A percentile compares a stretch with the other conserved stretches of the same genome.
phyloP scores from a whole-genome alignment of 2,113 vertebrate species.

The Amia ocellicauda region DNA sequence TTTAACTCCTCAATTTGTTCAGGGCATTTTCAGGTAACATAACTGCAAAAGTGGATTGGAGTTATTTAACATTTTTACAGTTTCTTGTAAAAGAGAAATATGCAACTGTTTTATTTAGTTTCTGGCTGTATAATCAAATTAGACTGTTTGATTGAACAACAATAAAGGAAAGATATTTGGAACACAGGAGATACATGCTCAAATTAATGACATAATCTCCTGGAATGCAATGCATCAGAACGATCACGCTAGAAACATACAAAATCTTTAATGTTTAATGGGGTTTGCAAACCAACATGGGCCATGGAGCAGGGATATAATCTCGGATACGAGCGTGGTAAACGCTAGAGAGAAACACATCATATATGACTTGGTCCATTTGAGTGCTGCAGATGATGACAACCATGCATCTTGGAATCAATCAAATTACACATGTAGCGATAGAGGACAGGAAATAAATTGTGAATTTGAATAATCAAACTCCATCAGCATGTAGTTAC shows the following conservation, averaged over 20 bases:
- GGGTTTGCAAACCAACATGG: background rate
- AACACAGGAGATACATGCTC: no score
- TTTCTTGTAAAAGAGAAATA: constrained; percentile 1
- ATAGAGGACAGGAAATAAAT: no score
- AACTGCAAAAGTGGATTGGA: no score
- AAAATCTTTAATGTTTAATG: constrained; percentile 15
- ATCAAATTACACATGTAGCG: background rate
- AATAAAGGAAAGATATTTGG: no score
- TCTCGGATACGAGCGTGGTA: background rate
- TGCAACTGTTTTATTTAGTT: background rate
- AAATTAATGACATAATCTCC: no score
- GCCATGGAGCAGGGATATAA: constrained; percentile 5
- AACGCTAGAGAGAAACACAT: constrained; percentile 3
- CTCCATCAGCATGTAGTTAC: no score
- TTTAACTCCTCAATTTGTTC: no score
- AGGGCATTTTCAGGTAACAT: no score
- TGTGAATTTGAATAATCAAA: no score
- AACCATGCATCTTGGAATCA: constrained; percentile 3
- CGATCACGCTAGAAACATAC: constrained; percentile 24
- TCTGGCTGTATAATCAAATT: background rate
- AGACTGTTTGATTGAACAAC: no score
- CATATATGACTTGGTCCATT: constrained; percentile 14
- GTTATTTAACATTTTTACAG: background rate
- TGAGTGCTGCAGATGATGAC: constrained; percentile 15
- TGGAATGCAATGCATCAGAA: no score